Evolutionary conservation across 2,113 vertebrate genomes (phyloP).

Genomic region (Microtus oregoni): DNA sequence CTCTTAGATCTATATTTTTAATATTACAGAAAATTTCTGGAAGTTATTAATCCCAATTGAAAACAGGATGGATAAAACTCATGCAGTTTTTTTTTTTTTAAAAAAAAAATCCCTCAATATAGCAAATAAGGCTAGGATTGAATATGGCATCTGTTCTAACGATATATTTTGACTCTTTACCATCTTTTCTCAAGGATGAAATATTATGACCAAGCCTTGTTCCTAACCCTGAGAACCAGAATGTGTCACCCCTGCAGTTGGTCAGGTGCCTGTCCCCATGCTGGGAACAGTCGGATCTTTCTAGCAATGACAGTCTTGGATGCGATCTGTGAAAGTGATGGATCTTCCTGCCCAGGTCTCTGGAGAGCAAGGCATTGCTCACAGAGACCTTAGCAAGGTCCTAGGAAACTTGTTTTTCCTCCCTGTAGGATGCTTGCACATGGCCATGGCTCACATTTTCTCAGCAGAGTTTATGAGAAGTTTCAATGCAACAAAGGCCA

Average conservation of each 20-base stretch:
- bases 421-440: not conserved
- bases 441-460: slow-evolving; percentile 37
- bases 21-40: not conserved
- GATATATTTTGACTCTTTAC: not conserved
- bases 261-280: not conserved
- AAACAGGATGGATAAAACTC: not conserved
- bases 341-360: not conserved
- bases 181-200: not conserved
- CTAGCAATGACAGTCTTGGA: not conserved
- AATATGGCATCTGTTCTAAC: not conserved
- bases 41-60: not conserved
- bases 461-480: slow-evolving; percentile 68
- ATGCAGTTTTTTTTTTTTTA: not conserved
- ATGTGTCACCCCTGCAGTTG: not conserved
- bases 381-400: not conserved
- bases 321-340: rapidly evolving
- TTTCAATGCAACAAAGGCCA: slow-evolving; percentile 72
- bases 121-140: not conserved
- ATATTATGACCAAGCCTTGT: not conserved
- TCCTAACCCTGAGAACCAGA: not conserved
- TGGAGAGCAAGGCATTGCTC: not conserved
- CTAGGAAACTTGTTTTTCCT: slow-evolving; percentile 46
- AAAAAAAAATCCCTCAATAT: no score
- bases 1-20: not conserved
- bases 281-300: rapidly evolving